These are phyloP conservation scores for Habrosyne pyritoides DNA, from an alignment of 2,888 invertebrate genomes.

Conservation along the genomic window DNA sequence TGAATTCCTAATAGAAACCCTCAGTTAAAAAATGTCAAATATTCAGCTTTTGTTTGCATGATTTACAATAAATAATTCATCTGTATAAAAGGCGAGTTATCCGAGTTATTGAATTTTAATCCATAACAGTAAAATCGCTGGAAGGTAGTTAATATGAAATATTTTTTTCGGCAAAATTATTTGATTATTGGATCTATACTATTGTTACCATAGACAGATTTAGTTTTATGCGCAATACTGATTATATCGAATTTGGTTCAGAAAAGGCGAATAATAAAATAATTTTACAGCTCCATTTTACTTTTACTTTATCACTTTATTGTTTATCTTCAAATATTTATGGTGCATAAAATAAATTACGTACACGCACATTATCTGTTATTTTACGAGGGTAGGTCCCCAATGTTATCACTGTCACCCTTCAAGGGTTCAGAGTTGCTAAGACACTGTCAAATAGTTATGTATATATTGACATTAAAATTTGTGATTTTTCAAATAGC, in stretches of 20 bases:
- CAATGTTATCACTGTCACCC: constrained; percentile 36
- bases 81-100: too few species aligned
- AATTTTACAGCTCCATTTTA: constrained; percentile 9
- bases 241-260: background rate
- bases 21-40: too few species aligned
- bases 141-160: too few species aligned
- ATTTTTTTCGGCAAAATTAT: too few species aligned
- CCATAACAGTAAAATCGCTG: too few species aligned
- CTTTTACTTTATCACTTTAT: constrained; percentile 43
- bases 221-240: background rate
- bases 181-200: too few species aligned
- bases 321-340: constrained; percentile 57
- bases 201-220: background rate
- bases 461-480: too few species aligned
- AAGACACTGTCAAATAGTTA: constrained; percentile 7
- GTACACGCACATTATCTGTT: constrained; percentile 22
- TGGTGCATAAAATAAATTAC: constrained; percentile 61
- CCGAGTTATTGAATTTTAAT: too few species aligned
- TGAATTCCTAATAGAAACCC: too few species aligned
- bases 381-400: constrained; percentile 42
- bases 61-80: too few species aligned
- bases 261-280: constrained; percentile 3
- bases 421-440: constrained; percentile 22
- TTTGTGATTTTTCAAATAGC: too few species aligned
- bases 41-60: too few species aligned